Conservation (phyloP, 2,797 vertebrate species). For the Eospalax fontanierii region DNA sequence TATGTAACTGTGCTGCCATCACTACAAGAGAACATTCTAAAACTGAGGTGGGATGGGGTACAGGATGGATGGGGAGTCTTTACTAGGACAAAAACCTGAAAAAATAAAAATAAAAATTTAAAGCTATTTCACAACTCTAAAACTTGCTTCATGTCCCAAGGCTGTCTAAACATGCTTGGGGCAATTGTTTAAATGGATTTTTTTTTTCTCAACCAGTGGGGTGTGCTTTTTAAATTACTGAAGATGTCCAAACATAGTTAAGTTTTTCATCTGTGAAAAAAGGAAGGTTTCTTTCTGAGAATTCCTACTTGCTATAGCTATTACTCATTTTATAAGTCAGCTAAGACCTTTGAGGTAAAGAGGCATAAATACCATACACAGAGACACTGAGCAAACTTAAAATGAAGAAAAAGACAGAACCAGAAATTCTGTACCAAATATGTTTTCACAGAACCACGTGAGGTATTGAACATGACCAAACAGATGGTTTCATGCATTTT, state of each 20-base stretch:
- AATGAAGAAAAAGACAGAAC: constrained; percentile 23
- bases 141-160: constrained; percentile 72
- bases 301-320: constrained; percentile 59
- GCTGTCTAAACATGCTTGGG: constrained; percentile 74
- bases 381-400: constrained; percentile 35
- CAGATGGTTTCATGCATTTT: background rate
- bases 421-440: constrained; percentile 41
- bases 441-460: constrained; percentile 31
- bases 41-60: constrained; percentile 43
- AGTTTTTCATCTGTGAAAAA: constrained; percentile 74
- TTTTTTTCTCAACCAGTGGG: constrained; percentile 72
- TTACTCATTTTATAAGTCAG: constrained; percentile 64
- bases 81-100: constrained; percentile 55
- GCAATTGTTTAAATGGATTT: constrained; percentile 71
- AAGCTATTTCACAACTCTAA: constrained; percentile 76
- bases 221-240: constrained; percentile 77
- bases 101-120: constrained; percentile 81
- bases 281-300: constrained; percentile 59
- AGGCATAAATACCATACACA: constrained; percentile 29
- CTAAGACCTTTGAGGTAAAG: constrained; percentile 35
- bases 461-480: constrained; percentile 3
- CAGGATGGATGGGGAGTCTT: constrained; percentile 8
- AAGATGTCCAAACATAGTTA: constrained; percentile 70
- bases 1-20: constrained; percentile 65
- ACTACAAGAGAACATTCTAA: constrained; percentile 66